Evolutionary conservation across 2,113 vertebrate genomes (phyloP), one percentile per base, ranked within the genome.

Genomic region (Hippocampus comes): DNA sequence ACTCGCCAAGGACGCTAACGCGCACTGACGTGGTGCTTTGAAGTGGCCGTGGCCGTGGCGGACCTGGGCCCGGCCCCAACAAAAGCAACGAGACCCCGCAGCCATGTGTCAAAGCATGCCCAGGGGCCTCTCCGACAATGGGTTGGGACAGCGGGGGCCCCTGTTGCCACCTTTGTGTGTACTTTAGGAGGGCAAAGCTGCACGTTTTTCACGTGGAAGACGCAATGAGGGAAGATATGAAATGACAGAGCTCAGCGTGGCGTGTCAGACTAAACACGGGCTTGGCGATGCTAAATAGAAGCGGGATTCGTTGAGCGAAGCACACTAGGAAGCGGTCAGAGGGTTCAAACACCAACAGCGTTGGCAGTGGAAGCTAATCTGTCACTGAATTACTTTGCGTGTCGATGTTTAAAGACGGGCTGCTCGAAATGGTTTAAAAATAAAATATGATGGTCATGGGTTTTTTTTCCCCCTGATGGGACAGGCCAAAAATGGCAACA

Each of bases 41-140:
- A 89, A 87, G 87, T 86, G 67, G 68, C 64, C 73, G 80, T 60
- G 77, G 87, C 87, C 78, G 78, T 82, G 69, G 77, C 76, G 78
- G 87, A 89, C 83, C 80, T 81, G 82, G 75, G 86, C 81, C 85
- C 0, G 65, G 63, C 78, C 88, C 87, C 89, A 91, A 88, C 90
- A 91, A 89, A 91, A 53, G 90, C 89, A 86, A 86, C 76, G 75
- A 91, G 88, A 92, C 91, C 89, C 89, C 63, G 49, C 76, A 69
- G 78, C 82, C 87, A 90, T 78, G 79, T 76, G 83, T 85, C 78
- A 74, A 77, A 87, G 88, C 85, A 86, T 34, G 86, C 77, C 82
- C 70, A 71, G 55, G 4, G 72, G 48, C 38, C 74, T 43, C 38
- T 73, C 53, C 10, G 3, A 89, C 89, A 89, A 90, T 78, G 82